phyloP scores from a whole-genome alignment of 1,140 invertebrate species.

The Drosophila paulistorum region DNA sequence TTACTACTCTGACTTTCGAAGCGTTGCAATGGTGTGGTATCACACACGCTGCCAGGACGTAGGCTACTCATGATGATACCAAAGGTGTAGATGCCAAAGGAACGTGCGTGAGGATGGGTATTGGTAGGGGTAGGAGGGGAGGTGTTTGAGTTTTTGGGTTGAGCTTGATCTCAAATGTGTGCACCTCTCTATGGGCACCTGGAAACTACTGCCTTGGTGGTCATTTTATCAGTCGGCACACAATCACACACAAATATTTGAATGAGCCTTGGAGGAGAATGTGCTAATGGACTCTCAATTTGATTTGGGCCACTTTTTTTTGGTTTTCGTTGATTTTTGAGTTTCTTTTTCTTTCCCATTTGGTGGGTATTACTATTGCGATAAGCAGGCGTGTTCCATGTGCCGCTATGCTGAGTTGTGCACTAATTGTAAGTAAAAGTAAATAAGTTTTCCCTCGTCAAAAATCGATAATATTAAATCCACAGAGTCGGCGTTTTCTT shows the following conservation, averaged over 20 bases:
- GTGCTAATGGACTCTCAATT: conserved; percentile 60
- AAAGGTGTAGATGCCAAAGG: background rate
- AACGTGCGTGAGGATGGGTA: conserved; percentile 1
- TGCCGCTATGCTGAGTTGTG: conserved; percentile 13
- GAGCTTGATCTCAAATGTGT: conserved; percentile 13
- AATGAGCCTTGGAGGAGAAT: conserved; percentile 40
- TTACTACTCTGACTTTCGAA: conserved; percentile 76
- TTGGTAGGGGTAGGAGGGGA: background rate
- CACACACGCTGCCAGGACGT: conserved; percentile 63
- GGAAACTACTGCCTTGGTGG: conserved; percentile 50
- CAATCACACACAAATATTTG: conserved; percentile 66
- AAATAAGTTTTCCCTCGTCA: conserved; percentile 30
- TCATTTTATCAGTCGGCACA: conserved; percentile 53
- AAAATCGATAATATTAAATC: conserved; percentile 66
- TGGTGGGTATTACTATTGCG: conserved; percentile 23
- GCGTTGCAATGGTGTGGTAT: conserved; percentile 73
- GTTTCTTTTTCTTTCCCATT: background rate
- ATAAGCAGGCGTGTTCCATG: conserved; percentile 48
- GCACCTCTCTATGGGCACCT: conserved; percentile 54
- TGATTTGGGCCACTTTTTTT: conserved; percentile 3
- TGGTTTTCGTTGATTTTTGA: conserved; percentile 21
- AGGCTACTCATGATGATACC: conserved; percentile 60
- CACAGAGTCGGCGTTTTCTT: conserved; percentile 52
- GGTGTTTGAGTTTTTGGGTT: background rate
- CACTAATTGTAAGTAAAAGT: conserved; percentile 27